Evolutionary conservation across 2,113 vertebrate genomes (phyloP).

Genomic region (Scolopax mira): DNA sequence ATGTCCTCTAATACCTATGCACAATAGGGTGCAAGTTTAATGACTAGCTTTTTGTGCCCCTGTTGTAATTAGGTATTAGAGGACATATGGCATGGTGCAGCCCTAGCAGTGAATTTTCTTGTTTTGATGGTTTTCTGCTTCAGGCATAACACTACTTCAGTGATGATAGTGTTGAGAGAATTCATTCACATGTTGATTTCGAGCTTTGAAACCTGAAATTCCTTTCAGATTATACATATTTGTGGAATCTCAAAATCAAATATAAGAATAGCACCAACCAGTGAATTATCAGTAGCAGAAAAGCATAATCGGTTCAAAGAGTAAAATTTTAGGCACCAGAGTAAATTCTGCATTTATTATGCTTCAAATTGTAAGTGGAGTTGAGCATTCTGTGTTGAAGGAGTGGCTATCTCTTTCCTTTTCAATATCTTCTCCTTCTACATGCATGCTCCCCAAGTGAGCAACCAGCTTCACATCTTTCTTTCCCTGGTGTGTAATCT

Average conservation of each 20-base stretch:
- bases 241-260: slow-evolving; percentile 47
- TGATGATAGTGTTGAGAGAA: slow-evolving; percentile 58
- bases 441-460: background rate
- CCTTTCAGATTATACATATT: slow-evolving; percentile 51
- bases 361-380: background rate
- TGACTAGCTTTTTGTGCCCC: slow-evolving; percentile 73
- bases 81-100: slow-evolving; percentile 75
- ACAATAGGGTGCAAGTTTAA: slow-evolving; percentile 78
- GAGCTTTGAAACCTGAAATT: slow-evolving; percentile 54
- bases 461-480: background rate
- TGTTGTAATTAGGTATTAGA: slow-evolving; percentile 79
- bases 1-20: slow-evolving; percentile 76
- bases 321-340: background rate
- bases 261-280: background rate
- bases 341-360: background rate
- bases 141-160: slow-evolving; percentile 66
- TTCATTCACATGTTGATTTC: slow-evolving; percentile 68
- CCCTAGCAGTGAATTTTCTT: slow-evolving; percentile 74
- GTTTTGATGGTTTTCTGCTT: slow-evolving; percentile 75
- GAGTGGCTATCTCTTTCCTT: background rate
- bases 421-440: background rate
- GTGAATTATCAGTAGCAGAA: background rate
- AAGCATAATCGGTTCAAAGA: background rate
- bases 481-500: background rate
- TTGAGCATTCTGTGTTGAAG: background rate